phyloP scores from a whole-genome alignment of 2,797 vertebrate genomes.

The Lithobates sylvaticus region DNA sequence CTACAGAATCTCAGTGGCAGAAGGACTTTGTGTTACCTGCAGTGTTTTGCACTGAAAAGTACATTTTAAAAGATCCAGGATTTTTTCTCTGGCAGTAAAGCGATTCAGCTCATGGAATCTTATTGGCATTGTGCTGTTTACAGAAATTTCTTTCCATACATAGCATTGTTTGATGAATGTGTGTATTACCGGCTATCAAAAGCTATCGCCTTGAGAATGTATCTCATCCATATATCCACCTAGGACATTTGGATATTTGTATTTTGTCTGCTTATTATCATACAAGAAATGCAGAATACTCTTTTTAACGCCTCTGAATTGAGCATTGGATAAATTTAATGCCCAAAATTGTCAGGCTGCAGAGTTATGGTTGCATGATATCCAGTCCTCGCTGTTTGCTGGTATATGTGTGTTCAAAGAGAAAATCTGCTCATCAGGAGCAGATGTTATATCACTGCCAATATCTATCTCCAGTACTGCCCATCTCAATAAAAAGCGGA shows the following conservation, averaged over 20 bases:
- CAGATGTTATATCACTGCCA: slow-evolving; percentile 36
- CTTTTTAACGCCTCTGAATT: neutral
- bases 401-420: slow-evolving; percentile 14
- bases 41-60: slow-evolving; percentile 17
- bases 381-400: slow-evolving; percentile 45
- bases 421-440: slow-evolving; percentile 2
- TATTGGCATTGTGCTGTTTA: slow-evolving; percentile 8
- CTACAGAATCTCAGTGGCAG: slow-evolving; percentile 17
- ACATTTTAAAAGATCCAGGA: slow-evolving; percentile 10
- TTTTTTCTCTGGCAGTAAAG: slow-evolving; percentile 16
- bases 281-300: neutral
- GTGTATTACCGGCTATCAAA: slow-evolving; percentile 1
- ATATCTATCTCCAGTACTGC: slow-evolving; percentile 40
- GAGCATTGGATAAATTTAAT: neutral
- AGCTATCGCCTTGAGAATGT: slow-evolving; percentile 8
- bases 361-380: neutral
- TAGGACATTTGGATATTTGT: neutral
- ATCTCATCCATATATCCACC: slow-evolving; percentile 7
- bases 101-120: slow-evolving; percentile 13
- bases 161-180: slow-evolving; percentile 2
- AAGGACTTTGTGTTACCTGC: slow-evolving; percentile 4
- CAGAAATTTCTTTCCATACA: slow-evolving; percentile 2
- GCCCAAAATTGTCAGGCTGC: neutral
- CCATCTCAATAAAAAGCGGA: slow-evolving; percentile 26
- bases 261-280: neutral